Conservation (phyloP, 2,888 invertebrate genomes). For the Cerceris rybyensis region DNA sequence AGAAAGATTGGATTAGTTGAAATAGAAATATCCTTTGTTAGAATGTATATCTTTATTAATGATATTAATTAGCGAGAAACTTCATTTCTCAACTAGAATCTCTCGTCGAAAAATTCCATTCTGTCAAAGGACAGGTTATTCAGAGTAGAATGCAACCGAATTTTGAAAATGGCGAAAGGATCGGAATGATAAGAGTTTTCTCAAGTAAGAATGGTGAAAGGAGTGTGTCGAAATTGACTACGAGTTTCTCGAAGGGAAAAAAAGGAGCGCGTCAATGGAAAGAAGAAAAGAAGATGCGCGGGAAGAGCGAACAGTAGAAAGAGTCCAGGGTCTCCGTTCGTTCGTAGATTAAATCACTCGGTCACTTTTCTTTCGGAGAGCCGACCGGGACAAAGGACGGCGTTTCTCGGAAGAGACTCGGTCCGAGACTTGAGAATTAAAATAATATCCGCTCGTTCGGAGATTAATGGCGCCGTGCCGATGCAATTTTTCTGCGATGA, state of each 20-base stretch:
- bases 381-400: conserved; percentile 74
- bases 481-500: conserved; percentile 72
- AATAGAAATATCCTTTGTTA: no score
- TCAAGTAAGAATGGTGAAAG: conserved; percentile 20
- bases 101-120: no score
- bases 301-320: conserved; percentile 50
- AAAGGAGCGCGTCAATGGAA: conserved; percentile 54
- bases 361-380: conserved; percentile 74
- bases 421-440: conserved; percentile 74
- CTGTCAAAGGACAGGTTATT: no score
- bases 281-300: conserved; percentile 41
- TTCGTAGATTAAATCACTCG: conserved; percentile 73
- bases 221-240: conserved; percentile 16
- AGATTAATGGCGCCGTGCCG: conserved; percentile 76
- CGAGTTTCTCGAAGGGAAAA: conserved; percentile 49
- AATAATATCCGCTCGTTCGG: conserved; percentile 78
- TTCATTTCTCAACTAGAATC: no score
- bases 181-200: conserved; percentile 26
- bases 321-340: conserved; percentile 58
- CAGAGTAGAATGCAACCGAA: no score
- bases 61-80: no score
- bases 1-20: no score
- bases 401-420: conserved; percentile 75
- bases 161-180: neutral
- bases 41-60: no score